Conservation (phyloP, 2,888 invertebrate genomes). For the Lepidonotus clava region DNA sequence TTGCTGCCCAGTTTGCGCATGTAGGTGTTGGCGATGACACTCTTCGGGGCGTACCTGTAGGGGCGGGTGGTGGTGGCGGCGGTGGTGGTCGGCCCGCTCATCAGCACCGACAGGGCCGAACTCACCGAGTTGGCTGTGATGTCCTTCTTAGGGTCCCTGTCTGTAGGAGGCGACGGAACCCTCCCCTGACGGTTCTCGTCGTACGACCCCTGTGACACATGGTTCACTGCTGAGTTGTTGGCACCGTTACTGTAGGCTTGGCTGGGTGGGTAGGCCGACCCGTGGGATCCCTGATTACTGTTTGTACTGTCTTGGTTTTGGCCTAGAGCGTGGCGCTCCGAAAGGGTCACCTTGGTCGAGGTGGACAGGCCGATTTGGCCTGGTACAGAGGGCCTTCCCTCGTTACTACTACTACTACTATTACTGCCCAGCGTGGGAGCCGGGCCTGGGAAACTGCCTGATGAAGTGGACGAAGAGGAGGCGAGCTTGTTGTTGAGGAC, state of each 20-base stretch:
- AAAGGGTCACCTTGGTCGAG: conserved; percentile 56
- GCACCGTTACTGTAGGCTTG: not conserved
- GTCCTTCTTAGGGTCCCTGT: conserved; percentile 22
- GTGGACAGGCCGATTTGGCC: conserved; percentile 39
- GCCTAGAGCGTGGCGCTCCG: conserved; percentile 37
- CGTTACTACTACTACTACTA: too few species aligned
- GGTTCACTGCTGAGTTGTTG: not conserved
- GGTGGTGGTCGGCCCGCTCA: conserved; percentile 40
- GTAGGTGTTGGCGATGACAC: conserved; percentile 79
- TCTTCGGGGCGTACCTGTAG: conserved; percentile 76
- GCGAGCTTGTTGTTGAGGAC: not conserved
- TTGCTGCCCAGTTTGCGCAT: conserved; percentile 72
- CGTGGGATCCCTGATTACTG: not conserved
- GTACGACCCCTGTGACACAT: not conserved
- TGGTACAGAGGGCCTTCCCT: conserved; percentile 13
- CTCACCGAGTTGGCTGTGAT: conserved; percentile 56
- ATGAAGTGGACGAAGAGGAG: not conserved
- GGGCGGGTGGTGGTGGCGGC: conserved; percentile 44
- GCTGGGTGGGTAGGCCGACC: not conserved
- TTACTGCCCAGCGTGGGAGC: too few species aligned
- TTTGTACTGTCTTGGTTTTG: not conserved
- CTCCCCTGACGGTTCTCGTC: not conserved
- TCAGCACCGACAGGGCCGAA: conserved; percentile 60
- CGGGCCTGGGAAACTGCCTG: not conserved
- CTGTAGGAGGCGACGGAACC: not conserved